Base-by-base conservation (phyloP, 2,888 invertebrate species). In the Melipona beecheii region DNA sequence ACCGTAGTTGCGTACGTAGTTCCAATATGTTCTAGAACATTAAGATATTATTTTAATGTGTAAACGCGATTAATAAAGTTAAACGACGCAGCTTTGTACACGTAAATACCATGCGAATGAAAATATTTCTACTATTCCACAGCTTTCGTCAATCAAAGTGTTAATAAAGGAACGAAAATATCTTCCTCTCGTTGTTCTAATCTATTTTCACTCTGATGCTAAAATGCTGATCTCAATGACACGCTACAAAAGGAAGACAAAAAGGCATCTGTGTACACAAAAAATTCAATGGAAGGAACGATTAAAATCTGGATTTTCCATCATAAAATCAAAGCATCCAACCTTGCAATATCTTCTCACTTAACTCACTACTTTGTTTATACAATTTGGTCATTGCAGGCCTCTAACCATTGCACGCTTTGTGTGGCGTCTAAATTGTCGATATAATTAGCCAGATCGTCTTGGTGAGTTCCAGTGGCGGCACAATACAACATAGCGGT, bases 401-500 rank as follows among this genome's bases (percentile, higher is more conserved):
- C 85, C 21, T 92, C 87, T n/a, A 93, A 71, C 93, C 93, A 93
- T 65, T 93, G 88, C 19, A 92, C 81, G 68, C 91, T 92, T 62
- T 94, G 91, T 11, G 87, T 85, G 0, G 89, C 85, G 65, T 93
- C 91, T 52, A 94, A 84, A 69, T 89, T 91, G 60, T 93, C 86
- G 13, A 94, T 88, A 69, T 94, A 94, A 65, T 90, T 89, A 1
- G 92, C 91, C 11, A 94, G 81, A 80, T 92, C 92, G 11, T 90
- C 90, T 54, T 94, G 93, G 66, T 91, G 90, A 31, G 92, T 91
- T 4, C 93, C 93, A 73, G 91, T 92, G 4, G 94, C 92, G 0
- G 93, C 90, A 74, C 94, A 93, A 83, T 94, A 95, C 36, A 94
- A 85, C 50, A 93, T 80, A 11, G 93, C 93, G 6, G 94, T 92